Conservation (phyloP, 2,113 vertebrate species). For the Chaetops frenatus region DNA sequence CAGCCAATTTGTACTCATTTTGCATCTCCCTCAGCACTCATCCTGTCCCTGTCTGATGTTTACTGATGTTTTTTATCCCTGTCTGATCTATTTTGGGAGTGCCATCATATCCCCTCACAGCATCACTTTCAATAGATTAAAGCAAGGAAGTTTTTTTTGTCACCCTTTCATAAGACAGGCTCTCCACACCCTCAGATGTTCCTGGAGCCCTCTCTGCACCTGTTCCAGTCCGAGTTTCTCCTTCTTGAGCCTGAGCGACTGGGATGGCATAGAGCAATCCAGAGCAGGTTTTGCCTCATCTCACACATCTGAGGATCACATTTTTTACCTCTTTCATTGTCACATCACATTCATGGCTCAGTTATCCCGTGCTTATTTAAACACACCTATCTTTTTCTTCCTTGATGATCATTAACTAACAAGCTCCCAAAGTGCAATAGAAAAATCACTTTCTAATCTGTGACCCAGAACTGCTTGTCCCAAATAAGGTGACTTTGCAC, state of each 20-base stretch:
- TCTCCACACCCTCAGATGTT: background rate
- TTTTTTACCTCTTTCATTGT: background rate
- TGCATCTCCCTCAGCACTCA: background rate
- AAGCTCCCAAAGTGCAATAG: background rate
- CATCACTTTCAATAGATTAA: slow-evolving; percentile 7
- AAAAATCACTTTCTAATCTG: background rate
- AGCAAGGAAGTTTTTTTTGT: slow-evolving; percentile 25
- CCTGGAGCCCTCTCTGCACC: background rate
- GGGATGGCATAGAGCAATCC: background rate
- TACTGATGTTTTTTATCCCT: background rate
- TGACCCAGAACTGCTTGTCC: background rate
- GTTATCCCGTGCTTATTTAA: background rate
- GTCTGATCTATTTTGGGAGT: slow-evolving; percentile 26
- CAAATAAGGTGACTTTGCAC: background rate
- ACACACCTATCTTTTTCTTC: background rate
- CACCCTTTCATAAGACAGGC: background rate
- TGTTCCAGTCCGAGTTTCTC: background rate
- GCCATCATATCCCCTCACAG: background rate
- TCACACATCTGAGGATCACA: background rate
- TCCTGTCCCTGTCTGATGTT: background rate
- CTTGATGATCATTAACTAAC: background rate
- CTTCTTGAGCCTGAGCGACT: background rate
- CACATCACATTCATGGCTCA: background rate
- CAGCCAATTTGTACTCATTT: background rate
- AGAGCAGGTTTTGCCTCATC: background rate